Conservation (phyloP, 1,140 invertebrate species). For the Drosophila pandora region DNA sequence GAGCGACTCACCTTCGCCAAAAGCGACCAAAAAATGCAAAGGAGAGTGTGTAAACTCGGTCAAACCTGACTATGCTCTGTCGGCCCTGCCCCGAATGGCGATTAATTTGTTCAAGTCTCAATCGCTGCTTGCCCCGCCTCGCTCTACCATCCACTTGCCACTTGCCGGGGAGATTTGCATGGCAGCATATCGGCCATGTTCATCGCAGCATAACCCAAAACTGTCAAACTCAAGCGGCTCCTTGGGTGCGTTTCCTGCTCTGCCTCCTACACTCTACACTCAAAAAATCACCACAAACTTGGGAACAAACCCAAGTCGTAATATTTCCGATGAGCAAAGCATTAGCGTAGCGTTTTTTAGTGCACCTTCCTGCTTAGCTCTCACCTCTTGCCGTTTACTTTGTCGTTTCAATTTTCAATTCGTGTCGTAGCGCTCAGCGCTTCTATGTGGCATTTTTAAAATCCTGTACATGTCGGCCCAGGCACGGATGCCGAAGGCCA, state of each 20-base stretch:
- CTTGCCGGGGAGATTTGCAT: constrained; percentile 59
- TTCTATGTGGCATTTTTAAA: constrained; percentile 77
- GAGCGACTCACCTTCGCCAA: constrained; percentile 17
- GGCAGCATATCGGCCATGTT: constrained; percentile 69
- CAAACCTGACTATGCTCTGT: constrained; percentile 40
- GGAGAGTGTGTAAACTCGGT: constrained; percentile 36
- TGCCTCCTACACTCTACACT: constrained; percentile 3
- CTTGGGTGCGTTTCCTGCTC: constrained; percentile 15
- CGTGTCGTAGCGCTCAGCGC: constrained; percentile 64
- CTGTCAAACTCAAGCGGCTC: constrained; percentile 70
- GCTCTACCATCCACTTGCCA: constrained; percentile 18
- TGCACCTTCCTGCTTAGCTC: constrained; percentile 17
- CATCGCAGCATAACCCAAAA: constrained; percentile 78
- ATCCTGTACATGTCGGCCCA: constrained; percentile 72
- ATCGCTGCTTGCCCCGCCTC: constrained; percentile 49
- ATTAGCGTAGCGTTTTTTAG: background rate
- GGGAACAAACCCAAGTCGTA: background rate
- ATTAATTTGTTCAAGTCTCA: constrained; percentile 78
- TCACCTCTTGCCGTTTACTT: constrained; percentile 52
- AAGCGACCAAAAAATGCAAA: constrained; percentile 7
- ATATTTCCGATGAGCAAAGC: background rate
- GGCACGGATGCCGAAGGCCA: constrained; percentile 39
- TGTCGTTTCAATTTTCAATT: constrained; percentile 76
- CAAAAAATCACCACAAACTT: background rate
- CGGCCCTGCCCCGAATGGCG: constrained; percentile 43